A percentile compares a stretch with the other conserved stretches of the same genome.
phyloP scores from a whole-genome alignment of 2,113 vertebrate genomes.

The Antechinus stuartii region DNA sequence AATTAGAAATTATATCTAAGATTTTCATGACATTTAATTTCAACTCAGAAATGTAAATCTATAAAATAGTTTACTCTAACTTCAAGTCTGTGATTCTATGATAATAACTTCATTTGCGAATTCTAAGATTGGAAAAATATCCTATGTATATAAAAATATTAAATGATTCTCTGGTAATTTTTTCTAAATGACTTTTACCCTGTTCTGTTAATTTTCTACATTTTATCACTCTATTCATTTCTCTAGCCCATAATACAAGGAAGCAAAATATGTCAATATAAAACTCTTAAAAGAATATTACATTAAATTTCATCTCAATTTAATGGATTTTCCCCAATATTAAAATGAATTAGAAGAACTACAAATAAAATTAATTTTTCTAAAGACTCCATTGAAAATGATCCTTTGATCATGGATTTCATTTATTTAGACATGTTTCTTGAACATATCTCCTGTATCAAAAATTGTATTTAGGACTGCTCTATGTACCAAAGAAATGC shows the following conservation, averaged over 20 bases:
- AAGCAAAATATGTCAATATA: slow-evolving; percentile 38
- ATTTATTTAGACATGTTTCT: not conserved
- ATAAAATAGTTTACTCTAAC: not conserved
- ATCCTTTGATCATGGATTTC: not conserved
- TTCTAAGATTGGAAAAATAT: slow-evolving; percentile 24
- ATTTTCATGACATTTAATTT: not conserved
- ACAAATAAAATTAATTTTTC: not conserved
- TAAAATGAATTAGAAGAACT: not conserved
- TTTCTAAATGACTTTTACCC: slow-evolving; percentile 49
- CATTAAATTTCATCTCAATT: slow-evolving; percentile 15
- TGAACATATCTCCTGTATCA: not conserved
- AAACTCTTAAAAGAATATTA: slow-evolving; percentile 16
- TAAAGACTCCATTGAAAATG: not conserved
- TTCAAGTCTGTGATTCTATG: not conserved
- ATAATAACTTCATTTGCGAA: not conserved
- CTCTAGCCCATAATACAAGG: slow-evolving; percentile 18
- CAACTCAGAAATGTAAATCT: not conserved
- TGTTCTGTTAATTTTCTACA: slow-evolving; percentile 23
- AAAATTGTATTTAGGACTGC: not conserved
- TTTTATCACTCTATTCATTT: slow-evolving; percentile 35
- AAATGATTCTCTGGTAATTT: slow-evolving; percentile 34
- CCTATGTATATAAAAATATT: slow-evolving; percentile 11
- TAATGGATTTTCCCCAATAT: not conserved
- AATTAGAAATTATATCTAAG: not conserved
- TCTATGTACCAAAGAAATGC: not conserved